Evolutionary conservation across 2,797 vertebrate species (phyloP).

Genomic region (Oreonectes daqikongensis): DNA sequence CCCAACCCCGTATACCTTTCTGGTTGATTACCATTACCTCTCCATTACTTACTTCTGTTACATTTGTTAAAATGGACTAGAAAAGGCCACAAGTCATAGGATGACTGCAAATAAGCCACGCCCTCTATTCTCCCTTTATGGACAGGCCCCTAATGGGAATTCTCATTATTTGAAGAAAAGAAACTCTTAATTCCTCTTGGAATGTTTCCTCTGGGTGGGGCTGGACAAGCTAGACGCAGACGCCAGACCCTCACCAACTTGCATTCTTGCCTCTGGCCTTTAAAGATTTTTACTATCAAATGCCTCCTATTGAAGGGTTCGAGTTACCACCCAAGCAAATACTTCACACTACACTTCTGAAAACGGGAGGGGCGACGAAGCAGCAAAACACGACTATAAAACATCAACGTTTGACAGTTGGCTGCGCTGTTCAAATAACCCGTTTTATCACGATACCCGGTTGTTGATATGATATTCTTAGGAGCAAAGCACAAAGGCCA

Average conservation of each 20-base stretch:
- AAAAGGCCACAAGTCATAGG: conserved; percentile 56
- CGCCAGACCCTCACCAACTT: conserved; percentile 32
- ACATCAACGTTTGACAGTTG: conserved; percentile 7
- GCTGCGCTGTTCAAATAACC: conserved; percentile 7
- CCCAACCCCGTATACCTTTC: conserved; percentile 35
- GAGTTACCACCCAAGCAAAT: conserved; percentile 34
- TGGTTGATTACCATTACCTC: conserved; percentile 45
- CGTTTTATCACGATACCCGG: not conserved
- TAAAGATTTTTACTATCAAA: conserved; percentile 56
- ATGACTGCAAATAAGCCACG: conserved; percentile 34
- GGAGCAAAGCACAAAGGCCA: conserved; percentile 7
- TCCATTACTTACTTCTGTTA: conserved; percentile 52
- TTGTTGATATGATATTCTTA: not conserved
- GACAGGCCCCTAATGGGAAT: conserved; percentile 38
- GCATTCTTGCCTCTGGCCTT: conserved; percentile 46
- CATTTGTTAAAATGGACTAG: conserved; percentile 49
- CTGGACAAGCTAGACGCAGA: conserved; percentile 54
- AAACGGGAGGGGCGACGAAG: conserved; percentile 18
- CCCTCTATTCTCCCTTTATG: conserved; percentile 47
- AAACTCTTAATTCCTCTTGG: conserved; percentile 59
- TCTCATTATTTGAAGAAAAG: conserved; percentile 54
- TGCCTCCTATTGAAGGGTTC: conserved; percentile 43
- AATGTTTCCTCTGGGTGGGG: conserved; percentile 64
- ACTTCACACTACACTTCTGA: conserved; percentile 31
- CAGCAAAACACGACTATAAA: conserved; percentile 32